Conservation (phyloP, 53 echinoderm and acorn worm genomes). For the Hippasteria phrygiana region DNA sequence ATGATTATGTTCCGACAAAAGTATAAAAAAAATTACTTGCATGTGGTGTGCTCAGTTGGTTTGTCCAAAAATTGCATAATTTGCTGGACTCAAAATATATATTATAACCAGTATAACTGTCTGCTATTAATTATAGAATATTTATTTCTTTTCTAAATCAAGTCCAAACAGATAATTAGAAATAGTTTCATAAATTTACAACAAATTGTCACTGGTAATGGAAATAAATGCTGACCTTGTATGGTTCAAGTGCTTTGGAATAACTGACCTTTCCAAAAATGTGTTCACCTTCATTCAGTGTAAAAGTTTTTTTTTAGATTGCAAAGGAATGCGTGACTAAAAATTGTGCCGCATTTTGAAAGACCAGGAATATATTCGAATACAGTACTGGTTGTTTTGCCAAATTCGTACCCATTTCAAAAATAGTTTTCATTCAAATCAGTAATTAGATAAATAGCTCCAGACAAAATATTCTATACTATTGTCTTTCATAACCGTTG, state of each 20-base stretch:
- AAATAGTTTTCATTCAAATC: not conserved
- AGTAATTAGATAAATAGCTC: not conserved
- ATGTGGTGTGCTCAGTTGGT: too few species aligned
- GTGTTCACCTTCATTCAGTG: not conserved
- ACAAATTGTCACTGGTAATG: not conserved
- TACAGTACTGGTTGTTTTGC: too few species aligned
- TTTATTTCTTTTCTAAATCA: not conserved
- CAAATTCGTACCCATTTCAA: not conserved
- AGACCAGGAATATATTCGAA: not conserved
- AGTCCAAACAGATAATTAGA: not conserved
- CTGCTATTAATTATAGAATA: not conserved
- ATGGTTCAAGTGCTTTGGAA: not conserved
- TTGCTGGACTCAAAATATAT: too few species aligned
- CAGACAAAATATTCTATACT: not conserved
- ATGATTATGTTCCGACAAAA: too few species aligned
- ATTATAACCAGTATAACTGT: too few species aligned
- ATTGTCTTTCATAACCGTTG: not conserved
- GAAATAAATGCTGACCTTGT: not conserved
- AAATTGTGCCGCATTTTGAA: not conserved
- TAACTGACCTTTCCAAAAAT: not conserved
- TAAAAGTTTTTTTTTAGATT: too few species aligned
- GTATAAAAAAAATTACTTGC: too few species aligned
- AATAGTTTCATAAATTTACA: not conserved
- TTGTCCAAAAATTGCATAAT: too few species aligned
- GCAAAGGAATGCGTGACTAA: too few species aligned